Conservation (phyloP, 2,113 vertebrate genomes). For the Corythaeola cristata region DNA sequence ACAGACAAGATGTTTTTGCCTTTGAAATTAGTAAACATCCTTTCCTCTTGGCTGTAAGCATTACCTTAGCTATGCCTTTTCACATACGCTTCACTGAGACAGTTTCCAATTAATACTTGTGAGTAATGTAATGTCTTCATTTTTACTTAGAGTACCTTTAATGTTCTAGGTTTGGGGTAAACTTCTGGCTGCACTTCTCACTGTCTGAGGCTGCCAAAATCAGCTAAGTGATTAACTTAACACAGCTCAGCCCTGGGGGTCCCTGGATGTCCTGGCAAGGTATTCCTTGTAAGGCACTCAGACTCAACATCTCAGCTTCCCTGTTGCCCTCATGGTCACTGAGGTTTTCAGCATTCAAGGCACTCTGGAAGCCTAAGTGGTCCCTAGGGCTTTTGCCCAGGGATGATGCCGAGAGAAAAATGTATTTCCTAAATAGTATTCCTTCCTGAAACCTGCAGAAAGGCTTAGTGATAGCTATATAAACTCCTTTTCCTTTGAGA, state of each 20-base stretch:
- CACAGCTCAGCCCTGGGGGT: not conserved
- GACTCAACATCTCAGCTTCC: not conserved
- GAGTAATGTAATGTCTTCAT: not conserved
- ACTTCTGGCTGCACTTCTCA: not conserved
- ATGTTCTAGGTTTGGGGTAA: not conserved
- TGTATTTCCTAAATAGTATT: not conserved
- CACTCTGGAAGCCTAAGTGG: not conserved
- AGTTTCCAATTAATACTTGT: not conserved
- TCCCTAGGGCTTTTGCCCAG: not conserved
- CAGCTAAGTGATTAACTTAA: not conserved
- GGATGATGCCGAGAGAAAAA: not conserved
- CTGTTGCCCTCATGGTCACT: not conserved
- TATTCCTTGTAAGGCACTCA: not conserved
- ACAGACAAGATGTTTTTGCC: not conserved
- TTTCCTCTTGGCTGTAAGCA: not conserved
- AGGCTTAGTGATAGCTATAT: not conserved
- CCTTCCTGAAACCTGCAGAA: not conserved
- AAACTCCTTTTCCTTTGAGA: not conserved
- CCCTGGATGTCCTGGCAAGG: not conserved
- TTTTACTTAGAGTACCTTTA: not conserved
- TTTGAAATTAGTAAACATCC: not conserved
- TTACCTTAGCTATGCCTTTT: not conserved
- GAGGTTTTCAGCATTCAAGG: not conserved
- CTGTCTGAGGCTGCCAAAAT: not conserved
- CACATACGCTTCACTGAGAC: not conserved